Base-by-base conservation (phyloP, 1,140 invertebrate genomes). In the Eueides isabella region DNA sequence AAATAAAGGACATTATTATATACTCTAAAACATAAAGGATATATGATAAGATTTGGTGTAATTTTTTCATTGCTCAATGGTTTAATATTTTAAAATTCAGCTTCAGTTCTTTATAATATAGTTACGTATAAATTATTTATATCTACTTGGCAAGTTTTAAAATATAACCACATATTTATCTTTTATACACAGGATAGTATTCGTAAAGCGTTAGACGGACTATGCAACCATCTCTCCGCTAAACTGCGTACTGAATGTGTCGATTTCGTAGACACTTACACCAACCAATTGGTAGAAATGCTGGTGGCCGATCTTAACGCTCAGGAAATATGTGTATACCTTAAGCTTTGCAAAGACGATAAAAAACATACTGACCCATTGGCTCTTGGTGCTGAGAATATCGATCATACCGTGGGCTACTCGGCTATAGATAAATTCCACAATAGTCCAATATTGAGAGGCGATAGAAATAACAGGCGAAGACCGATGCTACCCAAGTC, bases 251-350 rank as follows among this genome's bases (percentile, higher is more conserved):
- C 85, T 0, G 94, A 97, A 86, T 99, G 98, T 85, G 87, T 94
- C 0, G 94, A 95, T 74, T 97, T 98, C 67, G 96, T 98, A 0
- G 93, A 97, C 68, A 94, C 94, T 0, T 97, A 98, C 84, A 95
- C 96, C 5, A 94, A 96, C 72, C 95, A 97, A 81, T 88, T 98
- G 19, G 91, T 97, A 44, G 96, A 97, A 73, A 96, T 97, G 95
- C 82, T 98, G 2, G 82, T 97, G 1, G 95, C 96, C 61, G 95
- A 98, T 81, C 94, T 97, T 67, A 95, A 95, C 77, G 95, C 97
- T 2, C 94, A 97, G 79, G 96, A 98, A 93, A 94, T 98, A 65
- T 98, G 97, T 76, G 94, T 95, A 9, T 96, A 95, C 77, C 84
- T 98, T 5, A 96, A 97, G 84, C 91, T 97, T 2, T 97, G 97